Conservation (phyloP, 2,113 vertebrate species). For the Hyla sarda region DNA sequence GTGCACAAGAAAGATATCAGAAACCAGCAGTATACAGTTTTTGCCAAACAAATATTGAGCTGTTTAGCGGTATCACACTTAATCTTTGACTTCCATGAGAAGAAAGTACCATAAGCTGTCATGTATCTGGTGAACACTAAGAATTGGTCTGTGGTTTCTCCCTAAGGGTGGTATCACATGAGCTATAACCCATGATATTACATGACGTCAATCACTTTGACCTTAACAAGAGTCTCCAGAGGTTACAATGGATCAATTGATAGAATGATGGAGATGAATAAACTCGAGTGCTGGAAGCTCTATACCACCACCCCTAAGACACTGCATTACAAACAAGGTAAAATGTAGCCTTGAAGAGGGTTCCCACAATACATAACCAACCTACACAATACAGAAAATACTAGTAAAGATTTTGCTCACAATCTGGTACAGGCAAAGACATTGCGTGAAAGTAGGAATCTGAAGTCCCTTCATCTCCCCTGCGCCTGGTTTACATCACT, state of each 20-base stretch:
- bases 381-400: background rate
- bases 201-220: background rate
- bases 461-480: background rate
- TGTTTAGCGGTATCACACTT: background rate
- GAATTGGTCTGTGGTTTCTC: background rate
- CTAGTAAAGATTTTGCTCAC: background rate
- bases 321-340: background rate
- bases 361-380: background rate
- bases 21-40: background rate
- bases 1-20: background rate
- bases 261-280: background rate
- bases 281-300: background rate
- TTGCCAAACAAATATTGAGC: background rate
- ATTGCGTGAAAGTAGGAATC: background rate
- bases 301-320: background rate
- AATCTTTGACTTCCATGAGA: background rate
- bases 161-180: background rate
- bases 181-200: background rate
- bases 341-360: background rate
- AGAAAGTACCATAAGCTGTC: background rate
- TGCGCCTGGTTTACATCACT: constrained; percentile 16
- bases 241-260: background rate
- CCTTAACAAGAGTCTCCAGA: background rate
- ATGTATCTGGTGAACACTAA: background rate
- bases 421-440: background rate